A percentile compares a stretch with the other conserved stretches of the same genome.
These are phyloP conservation scores for Akabosia matsudoensis DNA, from an alignment of 1,140 invertebrate species.

Conservation along the genomic window DNA sequence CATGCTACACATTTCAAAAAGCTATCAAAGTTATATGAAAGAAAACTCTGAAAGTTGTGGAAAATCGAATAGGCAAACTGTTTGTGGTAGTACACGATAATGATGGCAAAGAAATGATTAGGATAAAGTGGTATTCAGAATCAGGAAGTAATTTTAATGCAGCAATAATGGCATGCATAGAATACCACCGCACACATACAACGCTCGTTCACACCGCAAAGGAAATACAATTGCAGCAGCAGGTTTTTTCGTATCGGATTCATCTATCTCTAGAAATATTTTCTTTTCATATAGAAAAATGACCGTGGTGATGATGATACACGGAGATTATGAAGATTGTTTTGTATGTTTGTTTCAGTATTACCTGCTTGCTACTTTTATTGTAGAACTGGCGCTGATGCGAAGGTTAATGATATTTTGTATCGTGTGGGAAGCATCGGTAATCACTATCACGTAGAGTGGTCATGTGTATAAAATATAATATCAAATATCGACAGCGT, in stretches of 20 bases:
- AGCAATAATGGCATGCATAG: not conserved
- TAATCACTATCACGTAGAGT: not conserved
- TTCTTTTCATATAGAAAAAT: not conserved
- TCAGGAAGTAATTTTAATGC: constrained; percentile 9
- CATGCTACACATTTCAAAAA: too few species aligned
- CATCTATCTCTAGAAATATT: not conserved
- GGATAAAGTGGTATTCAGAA: not conserved
- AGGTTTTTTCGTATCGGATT: not conserved
- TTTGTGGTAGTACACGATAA: not conserved
- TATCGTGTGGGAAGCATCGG: not conserved
- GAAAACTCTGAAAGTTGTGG: not conserved
- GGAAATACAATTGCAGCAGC: too few species aligned
- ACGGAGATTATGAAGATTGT: not conserved
- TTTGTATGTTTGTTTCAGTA: not conserved
- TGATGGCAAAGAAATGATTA: not conserved
- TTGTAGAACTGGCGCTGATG: too few species aligned
- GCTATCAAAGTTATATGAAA: too few species aligned
- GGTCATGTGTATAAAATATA: too few species aligned
- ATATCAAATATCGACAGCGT: not conserved
- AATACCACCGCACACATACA: not conserved
- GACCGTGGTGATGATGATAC: not conserved
- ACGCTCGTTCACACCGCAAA: too few species aligned
- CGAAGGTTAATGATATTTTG: not conserved
- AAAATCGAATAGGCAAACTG: not conserved
- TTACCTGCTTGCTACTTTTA: not conserved